phyloP scores from a whole-genome alignment of 2,113 vertebrate species.

The Asarcornis scutulata region DNA sequence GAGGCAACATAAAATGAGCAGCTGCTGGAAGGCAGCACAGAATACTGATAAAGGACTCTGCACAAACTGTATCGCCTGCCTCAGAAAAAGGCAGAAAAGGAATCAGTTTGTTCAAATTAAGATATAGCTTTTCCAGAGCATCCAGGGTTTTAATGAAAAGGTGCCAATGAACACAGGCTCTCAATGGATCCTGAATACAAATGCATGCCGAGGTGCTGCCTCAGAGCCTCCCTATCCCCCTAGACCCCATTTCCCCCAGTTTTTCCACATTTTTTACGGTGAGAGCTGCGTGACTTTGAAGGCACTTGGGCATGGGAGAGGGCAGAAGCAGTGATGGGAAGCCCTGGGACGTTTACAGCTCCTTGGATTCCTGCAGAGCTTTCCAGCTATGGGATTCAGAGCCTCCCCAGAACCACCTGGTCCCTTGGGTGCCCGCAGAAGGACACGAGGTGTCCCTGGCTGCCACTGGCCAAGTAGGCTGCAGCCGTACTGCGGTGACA shows the following conservation, averaged over 20 bases:
- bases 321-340: background rate
- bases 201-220: background rate
- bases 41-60: constrained; percentile 80
- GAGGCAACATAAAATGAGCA: constrained; percentile 91
- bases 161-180: background rate
- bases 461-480: background rate
- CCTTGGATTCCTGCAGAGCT: background rate
- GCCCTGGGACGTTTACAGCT: background rate
- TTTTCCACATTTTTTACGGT: fast-evolving
- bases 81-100: constrained; percentile 34
- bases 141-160: constrained; percentile 37
- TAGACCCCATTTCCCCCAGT: fast-evolving
- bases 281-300: background rate
- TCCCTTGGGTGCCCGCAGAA: too few species aligned
- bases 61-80: constrained; percentile 31
- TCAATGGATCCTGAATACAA: constrained; percentile 24
- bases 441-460: too few species aligned
- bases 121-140: constrained; percentile 27
- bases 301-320: background rate
- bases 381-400: background rate
- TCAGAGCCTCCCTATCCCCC: background rate
- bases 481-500: background rate
- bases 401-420: background rate
- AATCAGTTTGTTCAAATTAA: constrained; percentile 74
- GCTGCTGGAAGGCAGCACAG: constrained; percentile 84